Evolutionary conservation across 1,140 invertebrate genomes (phyloP).

Genomic region (Campoletis sonorensis): DNA sequence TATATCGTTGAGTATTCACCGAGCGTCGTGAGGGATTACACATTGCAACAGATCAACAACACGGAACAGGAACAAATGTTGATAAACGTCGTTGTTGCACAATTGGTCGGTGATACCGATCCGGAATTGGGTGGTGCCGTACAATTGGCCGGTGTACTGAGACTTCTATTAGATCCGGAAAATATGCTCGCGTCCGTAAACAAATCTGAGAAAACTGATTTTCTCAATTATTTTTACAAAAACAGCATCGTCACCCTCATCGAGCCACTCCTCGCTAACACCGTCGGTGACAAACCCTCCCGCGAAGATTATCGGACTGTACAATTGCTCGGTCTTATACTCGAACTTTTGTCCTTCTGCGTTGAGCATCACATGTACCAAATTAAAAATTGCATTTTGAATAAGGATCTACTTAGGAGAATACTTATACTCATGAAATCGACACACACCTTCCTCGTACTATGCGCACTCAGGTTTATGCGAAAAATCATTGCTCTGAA

Average conservation of each 20-base stretch:
- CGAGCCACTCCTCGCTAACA: conserved; percentile 93
- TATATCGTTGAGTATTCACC: conserved; percentile 99
- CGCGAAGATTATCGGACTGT: conserved; percentile 98
- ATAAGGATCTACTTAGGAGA: conserved; percentile 95
- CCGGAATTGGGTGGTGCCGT: conserved; percentile 97
- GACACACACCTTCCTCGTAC: conserved; percentile 97
- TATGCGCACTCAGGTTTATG: conserved; percentile 97
- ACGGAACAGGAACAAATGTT: conserved; percentile 95
- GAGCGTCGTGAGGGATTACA: conserved; percentile 97
- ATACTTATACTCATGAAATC: conserved; percentile 98
- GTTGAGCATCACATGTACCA: conserved; percentile 99
- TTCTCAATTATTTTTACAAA: conserved; percentile 99
- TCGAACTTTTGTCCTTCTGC: conserved; percentile 98
- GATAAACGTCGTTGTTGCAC: conserved; percentile 98
- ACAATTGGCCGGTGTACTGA: conserved; percentile 95
- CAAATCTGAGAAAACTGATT: conserved; percentile 98
- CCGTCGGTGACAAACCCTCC: conserved; percentile 89
- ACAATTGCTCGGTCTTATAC: conserved; percentile 94
- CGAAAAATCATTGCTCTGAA: conserved; percentile 97
- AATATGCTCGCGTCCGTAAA: conserved; percentile 97
- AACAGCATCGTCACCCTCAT: conserved; percentile 97
- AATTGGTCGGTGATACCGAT: conserved; percentile 92
- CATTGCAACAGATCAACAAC: conserved; percentile 92
- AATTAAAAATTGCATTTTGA: conserved; percentile 98
- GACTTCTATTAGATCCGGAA: conserved; percentile 97